These are phyloP conservation scores for Glyptemys insculpta DNA, from an alignment of 2,797 vertebrate genomes.

Conservation along the genomic window DNA sequence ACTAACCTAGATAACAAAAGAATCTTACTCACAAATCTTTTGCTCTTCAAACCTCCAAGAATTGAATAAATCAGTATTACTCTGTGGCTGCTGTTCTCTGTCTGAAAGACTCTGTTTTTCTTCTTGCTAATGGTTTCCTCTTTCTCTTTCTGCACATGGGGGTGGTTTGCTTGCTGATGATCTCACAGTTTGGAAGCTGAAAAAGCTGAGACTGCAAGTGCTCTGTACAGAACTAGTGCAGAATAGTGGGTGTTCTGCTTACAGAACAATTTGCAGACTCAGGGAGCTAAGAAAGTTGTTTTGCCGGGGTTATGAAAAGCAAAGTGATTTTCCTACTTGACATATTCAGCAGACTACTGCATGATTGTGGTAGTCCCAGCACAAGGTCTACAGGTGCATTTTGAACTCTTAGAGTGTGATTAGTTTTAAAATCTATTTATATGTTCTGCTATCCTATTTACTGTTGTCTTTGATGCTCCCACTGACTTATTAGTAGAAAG, in stretches of 20 bases:
- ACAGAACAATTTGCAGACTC: neutral
- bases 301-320: neutral
- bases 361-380: accelerated
- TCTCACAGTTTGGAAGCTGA: neutral
- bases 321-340: neutral
- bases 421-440: neutral
- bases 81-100: neutral
- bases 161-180: neutral
- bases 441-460: neutral
- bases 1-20: neutral
- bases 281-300: neutral
- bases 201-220: neutral
- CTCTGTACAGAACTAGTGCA: neutral
- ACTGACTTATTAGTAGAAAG: neutral
- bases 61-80: neutral
- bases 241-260: neutral
- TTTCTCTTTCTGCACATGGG: neutral
- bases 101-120: neutral
- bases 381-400: neutral
- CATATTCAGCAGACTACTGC: neutral
- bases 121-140: neutral
- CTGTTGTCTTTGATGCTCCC: neutral
- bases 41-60: neutral
- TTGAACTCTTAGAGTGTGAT: neutral
- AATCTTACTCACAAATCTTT: neutral